A percentile compares a stretch with the other conserved stretches of the same genome.
These are phyloP conservation scores for Nemapogon koenigi DNA, from an alignment of 2,888 invertebrate species.

Conservation along the genomic window DNA sequence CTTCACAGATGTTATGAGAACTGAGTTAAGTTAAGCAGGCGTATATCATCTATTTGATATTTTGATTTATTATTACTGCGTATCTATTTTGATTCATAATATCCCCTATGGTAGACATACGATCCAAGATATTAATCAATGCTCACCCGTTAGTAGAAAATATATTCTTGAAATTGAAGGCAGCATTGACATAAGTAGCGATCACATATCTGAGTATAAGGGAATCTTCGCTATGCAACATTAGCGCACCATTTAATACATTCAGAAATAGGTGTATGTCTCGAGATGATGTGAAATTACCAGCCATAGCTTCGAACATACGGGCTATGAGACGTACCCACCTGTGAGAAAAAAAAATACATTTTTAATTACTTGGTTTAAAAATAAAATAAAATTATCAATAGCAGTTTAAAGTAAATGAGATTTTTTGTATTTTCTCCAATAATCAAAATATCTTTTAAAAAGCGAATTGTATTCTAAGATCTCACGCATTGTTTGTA, in stretches of 20 bases:
- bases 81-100: too few relatives aligned
- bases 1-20: too few relatives aligned
- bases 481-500: too few relatives aligned
- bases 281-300: slow-evolving; percentile 94
- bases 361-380: neutral
- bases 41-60: too few relatives aligned
- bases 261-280: slow-evolving; percentile 98
- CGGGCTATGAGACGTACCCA: slow-evolving; percentile 96
- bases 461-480: too few relatives aligned
- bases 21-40: neutral
- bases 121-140: too few relatives aligned
- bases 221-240: slow-evolving; percentile 96
- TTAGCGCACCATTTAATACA: slow-evolving; percentile 95
- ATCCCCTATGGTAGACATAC: too few relatives aligned
- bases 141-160: slow-evolving; percentile 93
- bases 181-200: slow-evolving; percentile 97
- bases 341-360: slow-evolving; percentile 26
- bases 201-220: slow-evolving; percentile 94
- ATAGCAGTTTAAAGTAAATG: too few relatives aligned
- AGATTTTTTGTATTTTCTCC: too few relatives aligned
- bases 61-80: too few relatives aligned
- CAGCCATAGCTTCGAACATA: slow-evolving; percentile 98
- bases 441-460: too few relatives aligned
- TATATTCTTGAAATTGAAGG: slow-evolving; percentile 97
- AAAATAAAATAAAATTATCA: too few relatives aligned